Conservation (phyloP, 2,797 vertebrate species). For the Anabas testudineus region DNA sequence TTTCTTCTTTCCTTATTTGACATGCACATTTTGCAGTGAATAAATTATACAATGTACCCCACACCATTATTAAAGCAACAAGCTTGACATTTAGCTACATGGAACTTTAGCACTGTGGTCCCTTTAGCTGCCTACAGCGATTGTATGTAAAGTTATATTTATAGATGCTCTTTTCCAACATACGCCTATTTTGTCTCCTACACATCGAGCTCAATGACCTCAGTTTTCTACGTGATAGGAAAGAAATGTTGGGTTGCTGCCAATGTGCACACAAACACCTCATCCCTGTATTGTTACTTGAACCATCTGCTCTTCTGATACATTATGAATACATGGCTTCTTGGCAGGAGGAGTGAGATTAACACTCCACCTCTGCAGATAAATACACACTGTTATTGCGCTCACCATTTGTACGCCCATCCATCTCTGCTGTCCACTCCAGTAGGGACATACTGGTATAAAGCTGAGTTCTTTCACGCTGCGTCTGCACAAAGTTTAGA, state of each 20-base stretch:
- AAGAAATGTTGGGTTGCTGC: conserved; percentile 31
- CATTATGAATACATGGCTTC: conserved; percentile 9
- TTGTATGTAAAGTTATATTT: conserved; percentile 3
- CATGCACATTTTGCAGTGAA: conserved; percentile 35
- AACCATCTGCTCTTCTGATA: conserved; percentile 39
- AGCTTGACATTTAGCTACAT: conserved; percentile 50
- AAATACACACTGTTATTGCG: conserved; percentile 26
- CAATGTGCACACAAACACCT: conserved; percentile 31
- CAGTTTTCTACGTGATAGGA: conserved; percentile 2
- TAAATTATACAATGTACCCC: conserved; percentile 43
- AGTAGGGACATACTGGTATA: neutral
- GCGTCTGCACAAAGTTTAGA: too few species aligned
- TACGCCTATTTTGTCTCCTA: neutral
- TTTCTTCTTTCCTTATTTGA: conserved; percentile 42
- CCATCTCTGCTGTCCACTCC: conserved; percentile 4
- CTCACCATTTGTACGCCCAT: neutral
- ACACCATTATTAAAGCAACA: conserved; percentile 55
- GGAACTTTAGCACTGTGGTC: conserved; percentile 9
- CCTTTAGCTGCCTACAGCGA: conserved; percentile 18
- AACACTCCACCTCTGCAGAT: conserved; percentile 14
- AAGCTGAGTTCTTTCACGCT: too few species aligned
- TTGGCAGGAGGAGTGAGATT: conserved; percentile 16
- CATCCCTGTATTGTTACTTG: conserved; percentile 31
- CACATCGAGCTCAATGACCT: conserved; percentile 10
- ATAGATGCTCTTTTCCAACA: conserved; percentile 22